Conservation (phyloP, 2,113 vertebrate species). For the Brevimyrus niger region DNA sequence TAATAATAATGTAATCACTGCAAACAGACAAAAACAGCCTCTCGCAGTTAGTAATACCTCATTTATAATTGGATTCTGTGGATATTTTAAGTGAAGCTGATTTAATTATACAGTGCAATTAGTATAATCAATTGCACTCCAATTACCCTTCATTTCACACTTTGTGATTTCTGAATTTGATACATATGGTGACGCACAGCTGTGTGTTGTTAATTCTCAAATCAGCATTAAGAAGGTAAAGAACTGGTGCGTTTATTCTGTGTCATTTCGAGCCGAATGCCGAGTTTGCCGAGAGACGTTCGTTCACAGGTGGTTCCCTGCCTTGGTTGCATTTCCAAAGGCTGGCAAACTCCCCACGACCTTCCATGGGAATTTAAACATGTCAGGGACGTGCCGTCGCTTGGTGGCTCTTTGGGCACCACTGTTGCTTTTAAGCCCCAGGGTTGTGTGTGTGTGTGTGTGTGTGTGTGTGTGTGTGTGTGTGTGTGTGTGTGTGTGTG, state of each 20-base stretch:
- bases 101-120: constrained; percentile 19
- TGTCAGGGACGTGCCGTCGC: neutral
- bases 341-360: neutral
- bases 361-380: neutral
- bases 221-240: neutral
- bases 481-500: neutral
- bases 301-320: neutral
- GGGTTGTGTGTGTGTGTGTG: neutral
- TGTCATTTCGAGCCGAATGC: neutral
- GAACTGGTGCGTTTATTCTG: neutral
- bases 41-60: neutral
- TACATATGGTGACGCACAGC: constrained; percentile 12
- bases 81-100: constrained; percentile 21
- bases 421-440: neutral
- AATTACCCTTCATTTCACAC: constrained; percentile 16
- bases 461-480: neutral
- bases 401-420: neutral
- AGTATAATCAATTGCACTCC: constrained; percentile 25
- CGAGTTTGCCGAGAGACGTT: neutral
- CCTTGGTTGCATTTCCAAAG: neutral
- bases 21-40: neutral
- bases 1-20: neutral
- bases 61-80: constrained; percentile 19
- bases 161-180: constrained; percentile 19
- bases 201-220: constrained; percentile 8